phyloP scores from a whole-genome alignment of 2,888 invertebrate species.

The Pyrgus malvae region DNA sequence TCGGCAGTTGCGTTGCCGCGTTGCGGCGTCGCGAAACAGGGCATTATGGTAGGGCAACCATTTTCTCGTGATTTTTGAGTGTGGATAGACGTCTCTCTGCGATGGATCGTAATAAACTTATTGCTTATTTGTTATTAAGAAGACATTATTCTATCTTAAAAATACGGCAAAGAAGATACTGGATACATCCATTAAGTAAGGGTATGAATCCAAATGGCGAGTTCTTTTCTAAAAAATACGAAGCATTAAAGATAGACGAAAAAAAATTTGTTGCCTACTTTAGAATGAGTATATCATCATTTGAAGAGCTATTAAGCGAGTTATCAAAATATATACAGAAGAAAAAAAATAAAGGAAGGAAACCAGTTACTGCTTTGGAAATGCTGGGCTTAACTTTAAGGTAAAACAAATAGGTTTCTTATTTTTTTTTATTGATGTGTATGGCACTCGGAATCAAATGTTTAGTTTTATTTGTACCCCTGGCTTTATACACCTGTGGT shows the following conservation, averaged over 20 bases:
- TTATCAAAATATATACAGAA: slow-evolving; percentile 1
- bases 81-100: too few relatives aligned
- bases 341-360: slow-evolving; percentile 37
- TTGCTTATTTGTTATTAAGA: too few relatives aligned
- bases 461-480: too few relatives aligned
- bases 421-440: background rate
- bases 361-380: slow-evolving; percentile 41
- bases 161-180: too few relatives aligned
- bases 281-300: slow-evolving; percentile 36
- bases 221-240: slow-evolving; percentile 26
- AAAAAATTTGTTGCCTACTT: slow-evolving; percentile 36
- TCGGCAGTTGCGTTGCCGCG: too few relatives aligned
- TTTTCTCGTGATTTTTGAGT: too few relatives aligned
- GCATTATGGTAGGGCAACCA: too few relatives aligned
- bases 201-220: slow-evolving; percentile 31
- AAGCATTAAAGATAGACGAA: slow-evolving; percentile 28
- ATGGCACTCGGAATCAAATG: background rate
- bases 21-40: too few relatives aligned
- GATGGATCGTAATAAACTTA: too few relatives aligned
- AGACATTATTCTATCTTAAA: too few relatives aligned
- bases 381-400: slow-evolving; percentile 35
- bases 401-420: slow-evolving; percentile 30
- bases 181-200: too few relatives aligned
- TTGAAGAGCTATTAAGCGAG: slow-evolving; percentile 24
- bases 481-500: too few relatives aligned